Base-by-base conservation (phyloP, 2,888 invertebrate genomes). In the Agrochola litura region DNA sequence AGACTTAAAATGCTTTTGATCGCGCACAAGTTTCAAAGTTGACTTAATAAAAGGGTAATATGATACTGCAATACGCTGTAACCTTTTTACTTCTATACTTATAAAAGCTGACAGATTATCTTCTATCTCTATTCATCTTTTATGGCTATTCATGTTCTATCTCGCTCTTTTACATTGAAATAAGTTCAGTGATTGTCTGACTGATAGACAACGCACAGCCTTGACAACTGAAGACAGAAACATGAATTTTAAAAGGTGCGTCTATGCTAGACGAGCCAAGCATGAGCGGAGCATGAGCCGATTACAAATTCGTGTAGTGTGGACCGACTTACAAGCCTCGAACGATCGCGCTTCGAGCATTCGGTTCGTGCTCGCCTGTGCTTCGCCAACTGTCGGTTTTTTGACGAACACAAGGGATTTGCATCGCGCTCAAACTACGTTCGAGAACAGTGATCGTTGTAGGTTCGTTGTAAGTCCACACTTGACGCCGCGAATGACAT, bases 1-100 rank as follows among this genome's bases (percentile, higher is more conserved):
- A 56, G 14, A 56, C 66, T 56, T 61, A 63, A 83, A 71, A 84
- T 58, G 72, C 49, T 61, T 84, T 84, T 84, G 66, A 67, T 83
- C 66, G 25, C 69, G 64, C n/a, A 12, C 37, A 67, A 81, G 66
- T 84, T 81, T 79, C 14, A 22, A 63, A 67, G 71, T 70, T 79
- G 30, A 61, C 71, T 70, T 56, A 66, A 65, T 70, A 52, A 43
- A 69, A 79, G 70, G 70, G 70, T 79, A 77, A 77, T 61, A 56
- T 61, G 61, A 79, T 52, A 76, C 76, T 52, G 49, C 41, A 56
- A 82, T 52, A 58, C 52, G n/a, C 77, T 46, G 58, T 9, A 8
- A 77, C 77, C 37, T 64, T 76, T 76, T 37, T 22, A 25, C 25
- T 76, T 49, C 22, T 41, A 10, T 41, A 60, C 5, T 22, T 22